Evolutionary conservation across 92 coral and sea anemone species (phyloP), one percentile per base, ranked within the genome.

Genomic region (Zoanthus solanderi): DNA sequence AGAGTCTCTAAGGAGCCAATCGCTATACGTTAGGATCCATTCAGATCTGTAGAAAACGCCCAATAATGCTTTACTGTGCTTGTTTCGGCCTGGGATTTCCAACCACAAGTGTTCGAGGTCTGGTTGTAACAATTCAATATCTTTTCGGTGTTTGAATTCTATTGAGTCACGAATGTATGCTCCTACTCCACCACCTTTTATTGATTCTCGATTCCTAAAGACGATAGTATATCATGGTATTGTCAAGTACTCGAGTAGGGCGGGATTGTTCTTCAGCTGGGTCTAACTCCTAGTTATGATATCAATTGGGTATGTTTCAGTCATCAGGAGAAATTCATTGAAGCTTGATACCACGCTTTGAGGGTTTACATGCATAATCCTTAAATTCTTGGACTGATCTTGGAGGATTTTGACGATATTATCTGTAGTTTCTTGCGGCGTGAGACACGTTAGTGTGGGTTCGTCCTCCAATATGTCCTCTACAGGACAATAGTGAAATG

Each of bases 101-200:
- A 89, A 48, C 89, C 92, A 89, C 71, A 89, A 68, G 71, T 84
- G 92, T 84, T 89, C 89, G 32, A 89, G 84, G 74, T 85, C 79
- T 52, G 92, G 92, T 73, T 23, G 23, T 23, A 23, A 23, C 23
- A 23, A 23, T 23, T 23, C 23, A 23, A 23, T 23, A 23, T 23
- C 92, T 44, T 85, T 85, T 67, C 89, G 75, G 71, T 57, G 81
- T 89, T 76, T 75, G 68, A 89, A 89, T 65, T 84, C 78, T 47
- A 84, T 77, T 76, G 84, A 56, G 60, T 89, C 89, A 75, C 83
- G 89, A 85, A 23, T 23, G 23, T 23, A 23, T 23, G 23, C 23
- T 23, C 23, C 23, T 23, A 23, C 23, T 23, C 23, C 87, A 68
- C 91, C 87, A 17, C 87, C 87, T 81, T 60, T 80, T 29, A 88